phyloP scores from a whole-genome alignment of 1,140 invertebrate genomes.

The Drosophila chauvacae region DNA sequence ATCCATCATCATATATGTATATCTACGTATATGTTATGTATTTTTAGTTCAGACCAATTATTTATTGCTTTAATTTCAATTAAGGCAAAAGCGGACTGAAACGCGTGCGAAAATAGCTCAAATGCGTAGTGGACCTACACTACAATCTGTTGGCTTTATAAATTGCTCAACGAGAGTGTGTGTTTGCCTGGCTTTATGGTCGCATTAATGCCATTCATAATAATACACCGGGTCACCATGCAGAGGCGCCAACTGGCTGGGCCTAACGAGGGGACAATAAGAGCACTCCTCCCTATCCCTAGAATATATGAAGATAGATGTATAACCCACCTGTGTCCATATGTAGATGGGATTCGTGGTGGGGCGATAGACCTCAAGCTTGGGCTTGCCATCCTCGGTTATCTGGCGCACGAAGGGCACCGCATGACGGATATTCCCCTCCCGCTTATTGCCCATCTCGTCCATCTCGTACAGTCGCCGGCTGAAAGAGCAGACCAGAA shows the following conservation, averaged over 20 bases:
- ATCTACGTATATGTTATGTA: not conserved
- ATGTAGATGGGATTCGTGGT: constrained; percentile 86
- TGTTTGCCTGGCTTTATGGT: constrained; percentile 56
- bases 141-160: constrained; percentile 58
- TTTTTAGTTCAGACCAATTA: constrained; percentile 70
- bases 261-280: constrained; percentile 69
- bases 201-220: constrained; percentile 77
- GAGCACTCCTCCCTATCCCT: not conserved
- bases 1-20: constrained; percentile 41
- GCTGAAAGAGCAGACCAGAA: constrained; percentile 39
- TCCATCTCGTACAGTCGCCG: constrained; percentile 86
- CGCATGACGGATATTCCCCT: constrained; percentile 86
- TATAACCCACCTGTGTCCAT: constrained; percentile 86
- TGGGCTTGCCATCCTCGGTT: constrained; percentile 84
- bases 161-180: constrained; percentile 60
- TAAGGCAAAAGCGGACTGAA: constrained; percentile 42
- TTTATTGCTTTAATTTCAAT: constrained; percentile 76
- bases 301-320: not conserved
- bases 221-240: constrained; percentile 8
- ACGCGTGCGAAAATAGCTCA: constrained; percentile 75
- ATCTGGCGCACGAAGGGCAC: constrained; percentile 87
- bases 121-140: constrained; percentile 39
- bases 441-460: constrained; percentile 86
- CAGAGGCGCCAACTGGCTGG: constrained; percentile 67
- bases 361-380: constrained; percentile 84